Base-by-base conservation (phyloP, 2,797 vertebrate species). In the Uromys caudimaculatus region DNA sequence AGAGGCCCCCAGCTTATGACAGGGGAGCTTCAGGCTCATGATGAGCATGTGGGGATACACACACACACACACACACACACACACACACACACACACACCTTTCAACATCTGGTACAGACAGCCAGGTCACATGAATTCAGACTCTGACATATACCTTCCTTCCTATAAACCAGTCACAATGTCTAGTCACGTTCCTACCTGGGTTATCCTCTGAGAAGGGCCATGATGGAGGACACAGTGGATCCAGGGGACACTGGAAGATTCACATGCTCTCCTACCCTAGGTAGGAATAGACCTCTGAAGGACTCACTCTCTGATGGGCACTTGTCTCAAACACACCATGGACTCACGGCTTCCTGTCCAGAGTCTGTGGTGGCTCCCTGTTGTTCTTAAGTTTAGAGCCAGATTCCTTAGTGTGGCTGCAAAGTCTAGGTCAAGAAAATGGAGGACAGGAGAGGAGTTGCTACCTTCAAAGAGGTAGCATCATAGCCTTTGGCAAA, bases 321-420 rank as follows among this genome's bases (percentile, higher is more conserved):
- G 13, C 2, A 4, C 35, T n/a, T 14, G n/a, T n/a, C 41, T 0
- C 3, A 8, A n/a, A 44, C 9, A 16, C 1, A 0, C n/a, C 5
- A 1, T 27, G 6, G 11, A 27, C n/a, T 77, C 19, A 7, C 88
- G 1, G 0, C 64, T 76, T 27, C 41, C 27, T 12, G 29, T 71
- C 41, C 14, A 19, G 32, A 58, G 60, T 47, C 78, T 29, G 23
- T 38, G 19, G 41, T 50, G 71, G 58, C 83, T 91, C 78, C 54
- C 69, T 67, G 23, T 3, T 5, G 32, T 82, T 76, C 27, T 71
- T 0, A 0, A 44, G 2, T 35, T 64, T 56, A 47, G 16, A 71
- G 56, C 32, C 73, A 10, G 3, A 47, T 5, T 35, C 58, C 69
- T 62, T 38, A 32, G 7, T 0, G 0, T 2, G 10, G 14, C 86